Conservation (phyloP, 2,113 vertebrate species). For the human (Homo sapiens) region GRCh38 chr6:147026501-147027000, state of each 20-base stretch:
- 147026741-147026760: not conserved
- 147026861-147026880: not conserved
- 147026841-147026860: not conserved
- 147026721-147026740: not conserved
- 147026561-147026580: not conserved
- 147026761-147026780: not conserved
- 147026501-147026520: not conserved
- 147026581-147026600: not conserved
- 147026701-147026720: not conserved
- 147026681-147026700: not conserved
- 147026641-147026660: not conserved
- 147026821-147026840: not conserved
- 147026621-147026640: not conserved
- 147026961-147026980: not conserved
- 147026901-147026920: constrained; percentile 7
- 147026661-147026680: not conserved
- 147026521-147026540: not conserved
- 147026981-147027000: no score
- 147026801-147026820: not conserved
- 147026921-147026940: not conserved
- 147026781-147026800: not conserved
- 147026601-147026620: not conserved
- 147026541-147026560: not conserved
- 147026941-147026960: not conserved
- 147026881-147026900: not conserved